Base-by-base conservation (phyloP, 2,797 vertebrate species). In the Amblyopsis hoosieri region DNA sequence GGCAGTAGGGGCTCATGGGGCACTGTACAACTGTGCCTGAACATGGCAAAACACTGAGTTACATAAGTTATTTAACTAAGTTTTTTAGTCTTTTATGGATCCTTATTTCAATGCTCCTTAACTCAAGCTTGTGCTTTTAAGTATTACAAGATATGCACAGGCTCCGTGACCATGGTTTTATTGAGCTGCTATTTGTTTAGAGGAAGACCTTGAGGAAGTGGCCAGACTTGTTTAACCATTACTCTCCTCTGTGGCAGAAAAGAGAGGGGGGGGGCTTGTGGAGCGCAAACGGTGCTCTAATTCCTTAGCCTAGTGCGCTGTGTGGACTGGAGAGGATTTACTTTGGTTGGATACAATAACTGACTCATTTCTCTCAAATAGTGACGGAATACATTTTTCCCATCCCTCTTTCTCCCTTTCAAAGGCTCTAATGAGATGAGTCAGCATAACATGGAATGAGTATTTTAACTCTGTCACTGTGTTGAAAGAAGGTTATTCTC, bases 181-280 rank as follows among this genome's bases (percentile, higher is more conserved):
- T 66, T 54, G 69, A 78, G 78, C 71, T 51, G 59, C 62, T 79
- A 19, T 83, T 85, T 88, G 80, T 80, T 88, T 70, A 47, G 74
- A 85, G 73, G 81, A 85, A 74, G 82, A 66, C 75, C 89, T 77
- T 79, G 76, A 82, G 76, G 82, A 88, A 87, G 85, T 83, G 72
- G 70, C 80, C 84, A 80, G 85, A 85, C 85, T 82, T 79, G 87
- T 89, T 82, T 79, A 82, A 79, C 85, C 74, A 72, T 70, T 46
- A 61, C 62, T 62, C 14, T 47, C 66, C 71, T 76, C 9, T 23
- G 5, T 76, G 78, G 79, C 68, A 51, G 19, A 23, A 23, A 23
- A 3, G 64, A 3, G 64, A 60, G 14, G 48, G 52, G 74, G 78
- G 80, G 76, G 71, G 53, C 19, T 23, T 23, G 19, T 23, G 19